These are phyloP conservation scores for Protophormia terraenovae DNA, from an alignment of 2,888 invertebrate species.

Conservation along the genomic window DNA sequence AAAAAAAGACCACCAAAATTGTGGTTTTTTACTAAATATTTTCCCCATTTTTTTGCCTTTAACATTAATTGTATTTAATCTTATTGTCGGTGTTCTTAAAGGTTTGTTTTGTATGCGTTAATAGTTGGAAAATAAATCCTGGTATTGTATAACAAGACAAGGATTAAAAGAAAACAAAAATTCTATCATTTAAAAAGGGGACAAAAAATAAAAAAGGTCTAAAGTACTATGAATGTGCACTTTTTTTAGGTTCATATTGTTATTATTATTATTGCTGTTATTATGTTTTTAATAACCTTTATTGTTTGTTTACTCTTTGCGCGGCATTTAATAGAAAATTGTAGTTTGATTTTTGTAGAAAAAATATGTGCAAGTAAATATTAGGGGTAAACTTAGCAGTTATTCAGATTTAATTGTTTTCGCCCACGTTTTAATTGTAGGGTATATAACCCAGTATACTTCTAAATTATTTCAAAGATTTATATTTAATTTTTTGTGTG, in stretches of 20 bases:
- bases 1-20: constrained; percentile 47
- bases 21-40: neutral
- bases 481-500: no score
- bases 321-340: neutral
- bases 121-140: constrained; percentile 59
- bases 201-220: neutral
- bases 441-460: no score
- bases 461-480: no score
- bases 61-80: constrained; percentile 57
- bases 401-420: neutral
- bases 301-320: neutral
- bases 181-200: neutral
- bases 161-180: constrained; percentile 38
- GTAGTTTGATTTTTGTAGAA: neutral
- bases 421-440: neutral
- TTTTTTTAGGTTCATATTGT: constrained; percentile 27
- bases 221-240: constrained; percentile 57
- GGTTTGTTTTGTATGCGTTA: constrained; percentile 36
- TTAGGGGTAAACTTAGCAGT: neutral
- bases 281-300: neutral
- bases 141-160: constrained; percentile 27
- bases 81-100: constrained; percentile 66
- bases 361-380: neutral
- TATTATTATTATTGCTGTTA: neutral
- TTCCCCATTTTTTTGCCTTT: neutral